Evolutionary conservation across 2,113 vertebrate genomes (phyloP).

Genomic region (Hemiscyllium ocellatum): DNA sequence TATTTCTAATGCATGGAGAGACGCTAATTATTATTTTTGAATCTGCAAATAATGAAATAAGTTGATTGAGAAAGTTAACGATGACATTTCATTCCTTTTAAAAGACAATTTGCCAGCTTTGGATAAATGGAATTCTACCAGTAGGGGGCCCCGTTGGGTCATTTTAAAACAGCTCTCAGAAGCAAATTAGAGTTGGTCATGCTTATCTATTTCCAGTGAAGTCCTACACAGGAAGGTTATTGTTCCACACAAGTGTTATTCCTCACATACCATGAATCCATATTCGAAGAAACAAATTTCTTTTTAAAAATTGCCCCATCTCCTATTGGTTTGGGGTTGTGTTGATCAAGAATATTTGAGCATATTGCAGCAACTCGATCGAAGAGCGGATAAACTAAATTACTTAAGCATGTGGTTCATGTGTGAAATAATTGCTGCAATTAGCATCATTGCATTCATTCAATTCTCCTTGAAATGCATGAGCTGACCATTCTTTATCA

Average conservation of each 20-base stretch:
- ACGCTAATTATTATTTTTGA: background rate
- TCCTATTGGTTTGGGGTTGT: background rate
- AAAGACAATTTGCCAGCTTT: background rate
- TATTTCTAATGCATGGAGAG: background rate
- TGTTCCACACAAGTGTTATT: background rate
- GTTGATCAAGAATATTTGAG: background rate
- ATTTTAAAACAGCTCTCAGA: background rate
- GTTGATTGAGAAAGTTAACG: background rate
- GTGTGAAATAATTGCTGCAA: too few relatives aligned
- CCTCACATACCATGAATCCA: background rate
- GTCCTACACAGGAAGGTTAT: background rate
- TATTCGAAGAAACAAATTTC: background rate
- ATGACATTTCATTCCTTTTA: background rate
- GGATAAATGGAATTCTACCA: background rate
- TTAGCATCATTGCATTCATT: too few relatives aligned
- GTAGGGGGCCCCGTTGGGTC: slow-evolving; percentile 23
- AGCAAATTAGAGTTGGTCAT: too few relatives aligned
- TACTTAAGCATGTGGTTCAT: background rate
- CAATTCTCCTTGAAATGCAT: background rate
- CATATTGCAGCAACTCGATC: background rate
- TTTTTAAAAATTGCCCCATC: background rate
- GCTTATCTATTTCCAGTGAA: background rate
- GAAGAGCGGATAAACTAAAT: background rate
- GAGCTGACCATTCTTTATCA: background rate
- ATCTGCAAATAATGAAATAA: background rate